These are phyloP conservation scores for Peucedramus taeniatus DNA, from an alignment of 2,113 vertebrate species.

Conservation along the genomic window DNA sequence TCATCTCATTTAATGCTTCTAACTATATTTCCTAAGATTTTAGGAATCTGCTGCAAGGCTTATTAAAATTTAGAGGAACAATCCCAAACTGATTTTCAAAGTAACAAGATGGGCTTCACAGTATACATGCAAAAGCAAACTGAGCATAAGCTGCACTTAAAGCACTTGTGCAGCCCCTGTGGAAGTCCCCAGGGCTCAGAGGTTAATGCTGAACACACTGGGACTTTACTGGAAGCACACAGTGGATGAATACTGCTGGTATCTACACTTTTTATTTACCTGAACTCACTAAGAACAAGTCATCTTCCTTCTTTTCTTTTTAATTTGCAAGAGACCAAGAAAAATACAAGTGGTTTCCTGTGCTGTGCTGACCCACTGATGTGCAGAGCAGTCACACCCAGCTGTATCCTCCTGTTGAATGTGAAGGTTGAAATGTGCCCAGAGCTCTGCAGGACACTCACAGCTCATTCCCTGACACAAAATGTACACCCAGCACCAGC, in stretches of 20 bases:
- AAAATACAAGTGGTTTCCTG: conserved; percentile 26
- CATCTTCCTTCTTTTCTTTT: conserved; percentile 35
- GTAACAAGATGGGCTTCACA: background rate
- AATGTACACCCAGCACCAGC: background rate
- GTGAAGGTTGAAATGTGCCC: background rate
- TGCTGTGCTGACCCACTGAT: background rate
- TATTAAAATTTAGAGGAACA: background rate
- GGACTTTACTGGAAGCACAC: background rate
- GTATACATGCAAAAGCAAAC: background rate
- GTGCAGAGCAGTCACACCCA: background rate
- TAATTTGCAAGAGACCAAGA: conserved; percentile 9
- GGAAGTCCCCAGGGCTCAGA: background rate
- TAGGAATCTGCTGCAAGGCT: background rate
- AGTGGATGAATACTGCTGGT: background rate
- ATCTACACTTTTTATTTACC: background rate
- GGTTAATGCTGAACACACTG: background rate
- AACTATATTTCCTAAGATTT: background rate
- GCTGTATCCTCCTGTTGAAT: background rate
- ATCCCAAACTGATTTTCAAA: background rate
- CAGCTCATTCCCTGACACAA: background rate
- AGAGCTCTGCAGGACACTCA: background rate
- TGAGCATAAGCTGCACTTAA: background rate
- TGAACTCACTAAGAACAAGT: background rate
- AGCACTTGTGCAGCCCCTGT: accelerated
- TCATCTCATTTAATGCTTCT: background rate